Percentiles rank a stretch among this genome's conserved stretches.
Conservation (phyloP, 2,888 invertebrate genomes). For the Apamea crenata region DNA sequence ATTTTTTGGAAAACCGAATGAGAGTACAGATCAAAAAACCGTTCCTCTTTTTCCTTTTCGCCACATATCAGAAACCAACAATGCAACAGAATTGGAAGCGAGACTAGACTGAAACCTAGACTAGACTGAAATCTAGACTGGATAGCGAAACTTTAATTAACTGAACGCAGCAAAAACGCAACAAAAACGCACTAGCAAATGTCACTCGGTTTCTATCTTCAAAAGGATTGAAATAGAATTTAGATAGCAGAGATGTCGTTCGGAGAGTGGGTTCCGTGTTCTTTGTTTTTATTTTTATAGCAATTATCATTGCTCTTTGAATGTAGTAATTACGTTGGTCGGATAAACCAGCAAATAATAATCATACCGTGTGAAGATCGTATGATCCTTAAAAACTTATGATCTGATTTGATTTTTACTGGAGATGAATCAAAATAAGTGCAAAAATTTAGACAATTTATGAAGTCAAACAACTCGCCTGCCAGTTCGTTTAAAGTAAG, state of each 20-base stretch:
- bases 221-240: slow-evolving; percentile 52
- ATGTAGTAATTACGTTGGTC: neutral
- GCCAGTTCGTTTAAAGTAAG: neutral
- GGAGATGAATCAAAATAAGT: neutral
- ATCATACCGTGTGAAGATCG: neutral
- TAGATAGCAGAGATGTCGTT: slow-evolving; percentile 3
- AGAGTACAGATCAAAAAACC: slow-evolving; percentile 10
- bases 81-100: slow-evolving; percentile 30
- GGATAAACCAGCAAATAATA: neutral
- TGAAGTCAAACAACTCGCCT: neutral
- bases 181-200: slow-evolving; percentile 51
- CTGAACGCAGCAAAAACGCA: slow-evolving; percentile 43
- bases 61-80: slow-evolving; percentile 24
- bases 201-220: slow-evolving; percentile 53
- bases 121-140: slow-evolving; percentile 29
- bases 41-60: slow-evolving; percentile 6
- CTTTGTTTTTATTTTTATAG: neutral
- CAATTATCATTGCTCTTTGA: neutral
- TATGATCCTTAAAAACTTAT: neutral
- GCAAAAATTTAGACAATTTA: neutral
- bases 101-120: slow-evolving; percentile 17
- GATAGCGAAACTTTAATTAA: slow-evolving; percentile 62
- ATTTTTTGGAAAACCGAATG: neutral
- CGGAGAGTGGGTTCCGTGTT: slow-evolving; percentile 32
- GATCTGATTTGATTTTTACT: neutral